Percentiles rank a stretch among this genome's conserved stretches.
phyloP scores from a whole-genome alignment of 2,113 vertebrate species.

The Hemibagrus wyckioides region DNA sequence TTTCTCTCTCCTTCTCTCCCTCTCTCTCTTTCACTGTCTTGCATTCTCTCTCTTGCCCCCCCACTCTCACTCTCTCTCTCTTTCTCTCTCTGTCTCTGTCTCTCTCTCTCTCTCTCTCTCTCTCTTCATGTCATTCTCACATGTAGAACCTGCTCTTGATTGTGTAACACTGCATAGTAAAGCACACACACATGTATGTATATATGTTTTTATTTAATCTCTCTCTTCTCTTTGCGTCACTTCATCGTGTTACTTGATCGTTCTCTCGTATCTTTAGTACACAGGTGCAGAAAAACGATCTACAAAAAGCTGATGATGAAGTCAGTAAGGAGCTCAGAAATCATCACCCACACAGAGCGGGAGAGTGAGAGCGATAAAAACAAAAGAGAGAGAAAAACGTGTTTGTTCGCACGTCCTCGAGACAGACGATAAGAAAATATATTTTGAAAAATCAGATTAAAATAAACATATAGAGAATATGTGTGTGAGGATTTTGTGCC shows the following conservation, averaged over 20 bases:
- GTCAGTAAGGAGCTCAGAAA: neutral
- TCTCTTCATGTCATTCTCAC: neutral
- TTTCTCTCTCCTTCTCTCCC: too few relatives aligned
- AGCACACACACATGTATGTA: neutral
- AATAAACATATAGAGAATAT: neutral
- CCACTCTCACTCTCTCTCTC: too few relatives aligned
- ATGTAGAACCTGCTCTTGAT: neutral
- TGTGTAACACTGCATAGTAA: neutral
- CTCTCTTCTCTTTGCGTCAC: neutral
- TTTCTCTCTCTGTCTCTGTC: neutral
- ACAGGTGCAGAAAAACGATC: neutral
- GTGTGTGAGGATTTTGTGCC: neutral
- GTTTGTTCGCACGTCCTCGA: neutral
- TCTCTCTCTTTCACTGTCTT: too few relatives aligned
- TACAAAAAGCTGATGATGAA: neutral
- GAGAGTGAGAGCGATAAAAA: neutral
- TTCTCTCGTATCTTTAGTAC: too few relatives aligned
- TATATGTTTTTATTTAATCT: neutral
- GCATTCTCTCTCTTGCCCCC: too few relatives aligned
- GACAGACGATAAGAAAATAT: neutral
- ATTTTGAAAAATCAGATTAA: neutral
- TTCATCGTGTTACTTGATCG: neutral
- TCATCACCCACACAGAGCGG: conserved; percentile 14
- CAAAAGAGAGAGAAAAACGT: neutral
- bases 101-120: neutral